Percentiles rank a stretch among this genome's conserved stretches.
Conservation (phyloP, 2,797 vertebrate genomes). For the Myiotriccus ornatus region DNA sequence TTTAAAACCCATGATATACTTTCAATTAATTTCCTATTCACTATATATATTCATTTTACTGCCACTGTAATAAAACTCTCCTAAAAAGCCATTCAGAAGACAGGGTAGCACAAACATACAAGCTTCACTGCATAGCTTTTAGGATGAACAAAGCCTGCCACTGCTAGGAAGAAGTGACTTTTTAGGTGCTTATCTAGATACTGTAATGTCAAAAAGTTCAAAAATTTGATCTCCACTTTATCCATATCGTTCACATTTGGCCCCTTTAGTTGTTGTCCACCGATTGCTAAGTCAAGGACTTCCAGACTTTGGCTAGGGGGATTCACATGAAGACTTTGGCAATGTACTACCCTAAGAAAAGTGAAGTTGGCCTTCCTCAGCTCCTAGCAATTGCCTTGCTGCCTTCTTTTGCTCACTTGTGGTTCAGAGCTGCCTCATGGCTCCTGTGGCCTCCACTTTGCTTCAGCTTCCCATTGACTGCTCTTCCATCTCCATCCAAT, state of each 20-base stretch:
- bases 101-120: neutral
- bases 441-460: fast-evolving
- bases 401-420: neutral
- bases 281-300: neutral
- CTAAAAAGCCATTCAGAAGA: neutral
- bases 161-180: neutral
- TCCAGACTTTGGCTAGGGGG: neutral
- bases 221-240: neutral
- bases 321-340: fast-evolving
- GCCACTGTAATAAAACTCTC: neutral
- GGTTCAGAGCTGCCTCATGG: neutral
- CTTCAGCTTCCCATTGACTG: neutral
- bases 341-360: neutral
- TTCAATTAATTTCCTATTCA: neutral
- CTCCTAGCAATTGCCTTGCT: neutral
- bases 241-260: neutral
- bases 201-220: neutral
- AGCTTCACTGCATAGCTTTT: neutral
- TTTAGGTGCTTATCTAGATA: neutral
- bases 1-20: neutral
- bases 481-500: neutral
- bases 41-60: neutral
- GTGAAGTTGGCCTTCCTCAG: neutral
- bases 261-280: neutral
- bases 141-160: neutral